Evolutionary conservation across 2,797 vertebrate genomes (phyloP).

Genomic region (Enteromius paludinosus): DNA sequence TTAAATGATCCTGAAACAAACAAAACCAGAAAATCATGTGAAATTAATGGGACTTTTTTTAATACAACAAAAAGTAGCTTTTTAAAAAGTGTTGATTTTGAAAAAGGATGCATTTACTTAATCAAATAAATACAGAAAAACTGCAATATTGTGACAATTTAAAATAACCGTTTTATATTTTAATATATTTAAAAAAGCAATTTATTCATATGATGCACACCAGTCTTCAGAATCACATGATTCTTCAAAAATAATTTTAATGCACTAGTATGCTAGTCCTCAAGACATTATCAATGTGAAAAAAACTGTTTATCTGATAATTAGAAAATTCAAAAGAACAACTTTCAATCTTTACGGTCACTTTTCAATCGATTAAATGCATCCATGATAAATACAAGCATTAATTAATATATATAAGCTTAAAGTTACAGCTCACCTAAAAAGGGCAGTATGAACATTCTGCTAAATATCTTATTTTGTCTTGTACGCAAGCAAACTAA

Average conservation of each 20-base stretch:
- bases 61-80: background rate
- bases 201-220: background rate
- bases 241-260: background rate
- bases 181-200: background rate
- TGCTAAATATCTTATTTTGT: background rate
- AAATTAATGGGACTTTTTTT: background rate
- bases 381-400: background rate
- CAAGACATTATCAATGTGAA: too few relatives aligned
- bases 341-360: too few relatives aligned
- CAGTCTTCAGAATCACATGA: background rate
- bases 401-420: too few relatives aligned
- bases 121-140: background rate
- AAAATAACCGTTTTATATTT: background rate
- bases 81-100: background rate
- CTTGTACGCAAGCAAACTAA: background rate
- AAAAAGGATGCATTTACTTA: background rate
- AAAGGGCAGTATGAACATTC: background rate
- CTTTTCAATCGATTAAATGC: too few relatives aligned
- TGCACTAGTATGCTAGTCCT: too few relatives aligned
- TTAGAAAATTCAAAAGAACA: too few relatives aligned
- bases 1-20: slow-evolving; percentile 5
- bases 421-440: background rate
- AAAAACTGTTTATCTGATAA: too few relatives aligned
- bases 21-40: background rate
- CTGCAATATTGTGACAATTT: background rate